phyloP scores from a whole-genome alignment of 2,797 vertebrate genomes.

The Xerus rutilus region DNA sequence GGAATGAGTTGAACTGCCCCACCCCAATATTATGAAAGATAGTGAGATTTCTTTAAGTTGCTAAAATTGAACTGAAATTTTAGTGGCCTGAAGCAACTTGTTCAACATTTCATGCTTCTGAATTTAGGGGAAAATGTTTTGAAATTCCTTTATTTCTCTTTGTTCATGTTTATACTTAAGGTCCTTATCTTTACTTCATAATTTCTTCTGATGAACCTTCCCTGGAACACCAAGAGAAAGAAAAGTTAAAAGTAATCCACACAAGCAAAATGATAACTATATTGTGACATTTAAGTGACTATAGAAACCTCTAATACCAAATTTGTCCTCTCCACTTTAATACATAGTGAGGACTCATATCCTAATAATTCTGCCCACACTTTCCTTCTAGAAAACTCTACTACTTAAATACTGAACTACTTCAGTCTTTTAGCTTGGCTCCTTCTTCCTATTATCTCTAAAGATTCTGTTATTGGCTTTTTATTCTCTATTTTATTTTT shows the following conservation, averaged over 20 bases:
- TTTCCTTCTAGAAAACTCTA: background rate
- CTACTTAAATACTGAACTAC: background rate
- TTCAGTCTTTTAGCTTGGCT: background rate
- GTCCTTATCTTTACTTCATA: background rate
- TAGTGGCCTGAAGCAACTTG: background rate
- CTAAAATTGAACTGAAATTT: background rate
- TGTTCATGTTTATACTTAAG: background rate
- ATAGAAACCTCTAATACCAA: background rate
- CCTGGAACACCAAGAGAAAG: background rate
- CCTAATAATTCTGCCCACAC: background rate
- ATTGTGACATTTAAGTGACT: background rate
- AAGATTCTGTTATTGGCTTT: background rate
- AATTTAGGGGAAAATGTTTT: background rate
- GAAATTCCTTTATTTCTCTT: background rate
- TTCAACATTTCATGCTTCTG: background rate
- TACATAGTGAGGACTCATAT: background rate
- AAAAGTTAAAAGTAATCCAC: background rate
- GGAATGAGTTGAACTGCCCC: background rate
- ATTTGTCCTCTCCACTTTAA: background rate
- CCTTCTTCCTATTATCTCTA: no score
- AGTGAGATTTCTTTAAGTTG: background rate
- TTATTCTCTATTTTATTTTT: background rate
- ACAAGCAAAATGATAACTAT: background rate
- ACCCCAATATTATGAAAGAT: background rate
- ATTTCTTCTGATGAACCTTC: background rate